phyloP scores from a whole-genome alignment of 2,113 vertebrate species.

The Brachirus orientalis region DNA sequence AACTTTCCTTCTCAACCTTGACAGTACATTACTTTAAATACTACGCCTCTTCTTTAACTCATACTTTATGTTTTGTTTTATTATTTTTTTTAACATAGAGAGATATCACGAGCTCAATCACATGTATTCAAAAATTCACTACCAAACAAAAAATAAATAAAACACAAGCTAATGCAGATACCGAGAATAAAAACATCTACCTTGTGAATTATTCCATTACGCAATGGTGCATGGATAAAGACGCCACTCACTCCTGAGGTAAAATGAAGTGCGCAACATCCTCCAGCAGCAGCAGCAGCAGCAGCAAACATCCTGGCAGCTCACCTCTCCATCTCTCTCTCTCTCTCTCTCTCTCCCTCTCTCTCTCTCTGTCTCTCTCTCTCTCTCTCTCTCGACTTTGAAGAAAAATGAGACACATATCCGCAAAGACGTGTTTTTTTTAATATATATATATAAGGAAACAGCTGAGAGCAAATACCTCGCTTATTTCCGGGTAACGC shows the following conservation, averaged over 20 bases:
- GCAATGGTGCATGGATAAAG: slow-evolving; percentile 50
- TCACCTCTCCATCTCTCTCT: slow-evolving; percentile 45
- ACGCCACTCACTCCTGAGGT: slow-evolving; percentile 47
- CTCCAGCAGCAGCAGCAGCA: slow-evolving; percentile 43
- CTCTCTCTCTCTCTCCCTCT: slow-evolving; percentile 21
- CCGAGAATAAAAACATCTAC: not conserved
- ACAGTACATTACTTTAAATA: not conserved
- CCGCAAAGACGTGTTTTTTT: slow-evolving; percentile 33
- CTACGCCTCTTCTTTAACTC: slow-evolving; percentile 13
- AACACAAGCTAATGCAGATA: not conserved
- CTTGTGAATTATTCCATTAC: not conserved
- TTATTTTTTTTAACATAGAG: too few species aligned
- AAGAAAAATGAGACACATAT: slow-evolving; percentile 1
- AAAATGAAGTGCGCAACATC: slow-evolving; percentile 83
- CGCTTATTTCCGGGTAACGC: slow-evolving; percentile 53
- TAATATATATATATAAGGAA: slow-evolving; percentile 9
- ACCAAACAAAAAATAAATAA: not conserved
- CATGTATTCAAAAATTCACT: not conserved
- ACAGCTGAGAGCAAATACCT: slow-evolving; percentile 24
- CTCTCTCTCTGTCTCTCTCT: slow-evolving; percentile 45
- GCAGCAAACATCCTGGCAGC: slow-evolving; percentile 50
- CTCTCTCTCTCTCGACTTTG: not conserved
- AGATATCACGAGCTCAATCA: not conserved
- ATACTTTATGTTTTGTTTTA: too few species aligned
- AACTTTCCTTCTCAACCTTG: not conserved